Percentiles rank a stretch among this genome's conserved stretches.
Conservation (phyloP, 2,888 invertebrate genomes). For the Sisyra nigra region DNA sequence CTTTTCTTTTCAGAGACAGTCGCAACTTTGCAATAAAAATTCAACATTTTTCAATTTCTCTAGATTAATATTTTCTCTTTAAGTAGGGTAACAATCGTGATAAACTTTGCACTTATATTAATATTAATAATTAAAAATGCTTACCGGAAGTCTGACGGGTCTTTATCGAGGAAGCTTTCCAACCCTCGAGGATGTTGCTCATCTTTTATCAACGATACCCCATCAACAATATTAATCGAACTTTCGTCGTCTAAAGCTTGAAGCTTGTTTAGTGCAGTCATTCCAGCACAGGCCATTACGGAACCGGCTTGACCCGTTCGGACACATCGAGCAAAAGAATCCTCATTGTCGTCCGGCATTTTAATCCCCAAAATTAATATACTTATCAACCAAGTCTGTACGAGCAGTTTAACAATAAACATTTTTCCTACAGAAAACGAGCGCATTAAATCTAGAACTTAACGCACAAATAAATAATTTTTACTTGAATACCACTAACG, state of each 20-base stretch:
- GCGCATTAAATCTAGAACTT: too few relatives aligned
- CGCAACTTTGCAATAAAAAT: too few relatives aligned
- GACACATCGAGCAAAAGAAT: conserved; percentile 29
- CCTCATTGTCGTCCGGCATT: conserved; percentile 8
- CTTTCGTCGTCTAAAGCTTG: conserved; percentile 48
- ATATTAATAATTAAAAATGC: conserved; percentile 11
- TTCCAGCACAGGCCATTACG: conserved; percentile 48
- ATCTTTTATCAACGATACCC: conserved; percentile 45
- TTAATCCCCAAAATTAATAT: not conserved
- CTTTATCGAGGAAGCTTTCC: conserved; percentile 49
- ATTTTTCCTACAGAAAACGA: too few relatives aligned
- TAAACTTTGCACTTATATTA: too few relatives aligned
- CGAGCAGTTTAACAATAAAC: too few relatives aligned
- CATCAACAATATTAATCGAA: conserved; percentile 46
- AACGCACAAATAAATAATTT: too few relatives aligned
- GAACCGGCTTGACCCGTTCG: conserved; percentile 28
- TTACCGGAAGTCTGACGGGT: conserved; percentile 58
- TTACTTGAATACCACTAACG: too few relatives aligned
- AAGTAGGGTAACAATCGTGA: too few relatives aligned
- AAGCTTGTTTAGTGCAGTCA: conserved; percentile 47
- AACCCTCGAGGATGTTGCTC: conserved; percentile 44
- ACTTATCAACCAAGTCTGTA: too few relatives aligned
- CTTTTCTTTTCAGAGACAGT: too few relatives aligned
- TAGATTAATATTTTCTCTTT: too few relatives aligned
- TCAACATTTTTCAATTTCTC: too few relatives aligned